Percentiles rank a stretch among this genome's conserved stretches.
Evolutionary conservation across 2,888 invertebrate species (phyloP).

Genomic region (Protophormia terraenovae): DNA sequence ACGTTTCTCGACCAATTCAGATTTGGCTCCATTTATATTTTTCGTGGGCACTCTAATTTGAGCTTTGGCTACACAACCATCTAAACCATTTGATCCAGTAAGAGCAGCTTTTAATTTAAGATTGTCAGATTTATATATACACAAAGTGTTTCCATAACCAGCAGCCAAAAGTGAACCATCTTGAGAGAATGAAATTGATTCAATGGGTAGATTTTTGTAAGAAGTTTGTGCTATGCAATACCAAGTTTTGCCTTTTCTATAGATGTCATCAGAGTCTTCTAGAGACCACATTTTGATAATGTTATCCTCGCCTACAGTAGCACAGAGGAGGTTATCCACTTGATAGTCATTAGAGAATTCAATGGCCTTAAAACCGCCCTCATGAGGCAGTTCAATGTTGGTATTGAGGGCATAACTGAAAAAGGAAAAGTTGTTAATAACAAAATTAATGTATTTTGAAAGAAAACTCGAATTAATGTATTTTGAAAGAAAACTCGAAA

Average conservation of each 20-base stretch:
- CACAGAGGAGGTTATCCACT: constrained; percentile 82
- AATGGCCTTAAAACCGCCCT: constrained; percentile 83
- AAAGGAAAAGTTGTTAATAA: constrained; percentile 27
- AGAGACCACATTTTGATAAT: constrained; percentile 88
- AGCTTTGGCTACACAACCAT: constrained; percentile 77
- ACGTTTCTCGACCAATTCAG: constrained; percentile 71
- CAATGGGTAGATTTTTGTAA: constrained; percentile 84
- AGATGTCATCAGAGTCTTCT: constrained; percentile 83
- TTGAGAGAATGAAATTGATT: constrained; percentile 85
- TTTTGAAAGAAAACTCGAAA: too few relatives aligned
- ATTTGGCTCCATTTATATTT: constrained; percentile 72
- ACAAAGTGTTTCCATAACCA: constrained; percentile 85
- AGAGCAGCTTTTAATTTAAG: constrained; percentile 84
- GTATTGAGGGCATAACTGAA: constrained; percentile 87
- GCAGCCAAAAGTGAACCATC: constrained; percentile 90
- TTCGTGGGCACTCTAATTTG: constrained; percentile 73
- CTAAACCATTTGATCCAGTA: constrained; percentile 74
- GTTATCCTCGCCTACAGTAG: constrained; percentile 86
- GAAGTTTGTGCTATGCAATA: constrained; percentile 84
- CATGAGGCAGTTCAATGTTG: constrained; percentile 88
- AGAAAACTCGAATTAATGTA: too few relatives aligned
- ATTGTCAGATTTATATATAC: constrained; percentile 86
- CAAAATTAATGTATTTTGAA: too few relatives aligned
- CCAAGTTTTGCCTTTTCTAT: constrained; percentile 85
- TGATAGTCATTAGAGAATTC: constrained; percentile 84